Conservation (phyloP, 2,113 vertebrate genomes). For the Clarias gariepinus region DNA sequence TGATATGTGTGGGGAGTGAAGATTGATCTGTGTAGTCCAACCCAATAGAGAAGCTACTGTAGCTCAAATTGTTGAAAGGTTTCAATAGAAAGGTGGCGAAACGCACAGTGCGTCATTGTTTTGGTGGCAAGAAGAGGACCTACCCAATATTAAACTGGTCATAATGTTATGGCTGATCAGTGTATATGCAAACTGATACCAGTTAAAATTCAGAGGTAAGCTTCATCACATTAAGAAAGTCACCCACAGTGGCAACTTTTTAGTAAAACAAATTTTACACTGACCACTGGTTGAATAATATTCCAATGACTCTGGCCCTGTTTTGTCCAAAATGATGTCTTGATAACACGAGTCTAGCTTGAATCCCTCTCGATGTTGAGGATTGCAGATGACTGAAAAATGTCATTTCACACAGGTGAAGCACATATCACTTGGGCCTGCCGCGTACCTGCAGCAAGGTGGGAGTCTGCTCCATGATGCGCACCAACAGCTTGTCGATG, state of each 20-base stretch:
- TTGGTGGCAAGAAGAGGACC: too few species aligned
- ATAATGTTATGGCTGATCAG: too few species aligned
- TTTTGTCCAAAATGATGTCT: slow-evolving; percentile 21
- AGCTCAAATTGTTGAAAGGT: too few species aligned
- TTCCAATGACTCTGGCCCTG: neutral
- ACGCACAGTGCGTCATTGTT: too few species aligned
- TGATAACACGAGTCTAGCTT: slow-evolving; percentile 15
- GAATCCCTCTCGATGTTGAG: slow-evolving; percentile 28
- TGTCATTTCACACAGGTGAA: neutral
- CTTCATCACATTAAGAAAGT: neutral
- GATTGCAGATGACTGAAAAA: slow-evolving; percentile 13
- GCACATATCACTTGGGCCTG: slow-evolving; percentile 62
- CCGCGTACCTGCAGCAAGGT: slow-evolving; percentile 88
- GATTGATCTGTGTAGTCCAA: too few species aligned
- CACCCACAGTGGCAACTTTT: neutral
- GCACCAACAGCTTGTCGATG: slow-evolving; percentile 92
- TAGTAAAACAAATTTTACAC: too few species aligned
- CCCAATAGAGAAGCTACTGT: too few species aligned
- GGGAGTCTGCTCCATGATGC: slow-evolving; percentile 95
- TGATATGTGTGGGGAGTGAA: too few species aligned
- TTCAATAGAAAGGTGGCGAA: too few species aligned
- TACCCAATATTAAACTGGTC: too few species aligned
- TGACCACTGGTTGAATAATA: slow-evolving; percentile 24
- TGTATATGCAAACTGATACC: neutral
- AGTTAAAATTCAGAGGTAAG: neutral